Base-by-base conservation (phyloP, 2,797 vertebrate species). In the Spea hammondii region DNA sequence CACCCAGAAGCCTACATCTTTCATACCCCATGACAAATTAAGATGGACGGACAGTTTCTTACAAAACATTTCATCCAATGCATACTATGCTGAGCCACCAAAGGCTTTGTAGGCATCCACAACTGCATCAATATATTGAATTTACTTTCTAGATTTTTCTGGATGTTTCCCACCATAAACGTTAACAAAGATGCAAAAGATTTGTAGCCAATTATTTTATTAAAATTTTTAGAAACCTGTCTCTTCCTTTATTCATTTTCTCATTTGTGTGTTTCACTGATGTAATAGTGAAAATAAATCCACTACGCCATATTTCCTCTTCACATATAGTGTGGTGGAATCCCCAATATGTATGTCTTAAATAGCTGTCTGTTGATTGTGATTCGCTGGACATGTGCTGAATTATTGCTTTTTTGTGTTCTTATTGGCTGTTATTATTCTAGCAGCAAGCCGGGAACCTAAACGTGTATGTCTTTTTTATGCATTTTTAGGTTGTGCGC, bases 151-250 rank as follows among this genome's bases (percentile, higher is more conserved):
- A n/a, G 9, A 13, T 17, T 13, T 13, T 8, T 62, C 59, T 13
- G 59, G 59, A 6, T 17, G 5, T 17, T 6, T 62, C 5, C n/a
- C 13, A 9, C 10, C 59, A 13, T 9, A 5, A 9, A 55, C 54
- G 0, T 13, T 55, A 4, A 13, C 54, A 55, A 55, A 55, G 13
- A 32, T 32, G 32, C 32, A 32, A 32, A 32, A 32, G 32, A 3
- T 13, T 62, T 62, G 59, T 5, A 62, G 14, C 59, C 59, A 62
- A 62, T n/a, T n/a, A n/a, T n/a, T n/a, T 65, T 65, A 65, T 32
- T 65, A 45, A 65, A 65, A 9, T 10, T 6, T 57, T 57, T 57
- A 57, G 55, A 57, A 57, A 57, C 8, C 55, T 10, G 55, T 57
- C n/a, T 57, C 55, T 57, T 57, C n/a, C 5, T 57, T 57, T 57